phyloP scores from a whole-genome alignment of 2,113 vertebrate genomes.

The Phasianus colchicus region DNA sequence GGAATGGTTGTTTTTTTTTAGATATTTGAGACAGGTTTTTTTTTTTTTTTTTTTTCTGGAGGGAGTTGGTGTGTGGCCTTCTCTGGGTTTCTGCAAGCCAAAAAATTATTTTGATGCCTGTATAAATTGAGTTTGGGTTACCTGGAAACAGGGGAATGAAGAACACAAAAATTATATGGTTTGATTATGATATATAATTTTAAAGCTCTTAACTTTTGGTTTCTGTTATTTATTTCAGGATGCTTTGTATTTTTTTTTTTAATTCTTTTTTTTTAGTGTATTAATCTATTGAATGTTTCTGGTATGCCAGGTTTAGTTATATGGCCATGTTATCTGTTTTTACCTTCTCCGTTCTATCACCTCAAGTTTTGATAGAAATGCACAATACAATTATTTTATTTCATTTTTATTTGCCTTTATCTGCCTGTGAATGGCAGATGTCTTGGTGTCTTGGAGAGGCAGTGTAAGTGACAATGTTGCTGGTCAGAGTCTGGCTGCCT shows the following conservation, averaged over 20 bases:
- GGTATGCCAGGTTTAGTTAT: neutral
- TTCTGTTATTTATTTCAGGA: neutral
- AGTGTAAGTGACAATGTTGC: rapidly evolving
- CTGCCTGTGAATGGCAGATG: neutral
- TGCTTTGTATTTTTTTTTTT: neutral
- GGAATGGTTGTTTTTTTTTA: neutral
- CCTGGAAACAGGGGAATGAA: neutral
- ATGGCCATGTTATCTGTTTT: neutral
- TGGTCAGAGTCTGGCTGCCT: neutral
- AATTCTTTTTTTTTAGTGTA: neutral
- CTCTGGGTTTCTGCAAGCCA: neutral
- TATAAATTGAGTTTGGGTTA: neutral
- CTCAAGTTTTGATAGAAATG: neutral
- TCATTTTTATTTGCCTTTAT: neutral
- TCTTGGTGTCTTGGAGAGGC: neutral
- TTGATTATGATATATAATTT: neutral
- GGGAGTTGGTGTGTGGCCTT: neutral
- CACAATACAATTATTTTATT: neutral
- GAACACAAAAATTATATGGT: neutral
- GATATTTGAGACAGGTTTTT: neutral
- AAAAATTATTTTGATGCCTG: neutral
- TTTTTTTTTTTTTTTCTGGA: neutral
- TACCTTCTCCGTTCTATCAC: neutral
- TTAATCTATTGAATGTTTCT: neutral
- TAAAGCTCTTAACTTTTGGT: neutral